Evolutionary conservation across 2,113 vertebrate species (phyloP).

Genomic region (Eudyptes chrysolophus): DNA sequence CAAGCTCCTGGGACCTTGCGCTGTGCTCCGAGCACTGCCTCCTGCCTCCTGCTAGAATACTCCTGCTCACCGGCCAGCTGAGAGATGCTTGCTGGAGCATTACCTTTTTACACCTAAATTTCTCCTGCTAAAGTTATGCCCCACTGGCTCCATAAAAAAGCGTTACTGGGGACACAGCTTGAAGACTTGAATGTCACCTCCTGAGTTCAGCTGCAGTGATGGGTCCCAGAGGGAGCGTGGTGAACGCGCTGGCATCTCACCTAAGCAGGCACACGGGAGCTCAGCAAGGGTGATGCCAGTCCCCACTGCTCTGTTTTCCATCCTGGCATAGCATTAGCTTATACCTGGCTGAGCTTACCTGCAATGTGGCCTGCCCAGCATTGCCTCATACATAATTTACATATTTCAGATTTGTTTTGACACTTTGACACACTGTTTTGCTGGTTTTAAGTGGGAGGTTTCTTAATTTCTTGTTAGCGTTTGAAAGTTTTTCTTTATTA

Average conservation of each 20-base stretch:
- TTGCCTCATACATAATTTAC: background rate
- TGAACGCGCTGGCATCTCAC: background rate
- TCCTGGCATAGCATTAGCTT: background rate
- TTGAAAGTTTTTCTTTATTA: background rate
- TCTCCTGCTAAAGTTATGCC: background rate
- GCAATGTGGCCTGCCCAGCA: background rate
- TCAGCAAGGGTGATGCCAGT: background rate
- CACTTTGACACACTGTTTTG: background rate
- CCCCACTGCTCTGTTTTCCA: background rate
- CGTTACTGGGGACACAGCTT: fast-evolving
- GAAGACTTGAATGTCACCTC: background rate
- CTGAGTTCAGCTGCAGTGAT: background rate
- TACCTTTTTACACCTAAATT: background rate
- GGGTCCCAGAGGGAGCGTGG: fast-evolving
- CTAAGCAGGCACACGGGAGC: background rate
- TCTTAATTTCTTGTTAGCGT: background rate
- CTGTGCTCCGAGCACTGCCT: background rate
- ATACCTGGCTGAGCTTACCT: background rate
- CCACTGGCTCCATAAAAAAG: background rate
- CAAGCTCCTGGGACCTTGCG: background rate
- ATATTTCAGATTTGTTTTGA: background rate
- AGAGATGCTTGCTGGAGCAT: background rate
- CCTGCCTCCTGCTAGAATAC: background rate
- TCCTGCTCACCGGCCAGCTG: background rate
- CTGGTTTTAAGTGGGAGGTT: background rate